Percentiles rank a stretch among this genome's conserved stretches.
These are phyloP conservation scores for Drosophila rhopaloa DNA, from an alignment of 1,140 invertebrate genomes.

Conservation along the genomic window DNA sequence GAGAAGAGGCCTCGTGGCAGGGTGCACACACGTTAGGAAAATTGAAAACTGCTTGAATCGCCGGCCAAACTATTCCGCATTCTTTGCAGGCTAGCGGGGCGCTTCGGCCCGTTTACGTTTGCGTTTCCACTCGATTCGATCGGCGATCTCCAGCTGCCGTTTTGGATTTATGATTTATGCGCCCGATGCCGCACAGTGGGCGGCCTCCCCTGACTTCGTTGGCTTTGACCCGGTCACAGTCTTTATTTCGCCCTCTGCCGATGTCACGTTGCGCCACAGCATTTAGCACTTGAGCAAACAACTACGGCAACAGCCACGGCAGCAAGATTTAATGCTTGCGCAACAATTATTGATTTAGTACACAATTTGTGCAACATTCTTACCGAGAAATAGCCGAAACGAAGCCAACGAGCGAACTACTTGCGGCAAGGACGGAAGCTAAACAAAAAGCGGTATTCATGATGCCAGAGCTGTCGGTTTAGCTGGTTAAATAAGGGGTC, in stretches of 20 bases:
- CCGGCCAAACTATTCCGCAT: conserved; percentile 72
- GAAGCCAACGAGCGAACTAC: conserved; percentile 32
- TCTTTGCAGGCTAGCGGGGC: conserved; percentile 53
- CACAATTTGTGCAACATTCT: conserved; percentile 60
- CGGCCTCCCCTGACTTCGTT: conserved; percentile 20
- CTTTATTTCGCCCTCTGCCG: conserved; percentile 13
- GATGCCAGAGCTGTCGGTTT: not conserved
- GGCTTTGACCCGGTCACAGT: conserved; percentile 69
- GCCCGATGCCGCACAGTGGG: conserved; percentile 59
- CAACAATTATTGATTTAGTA: conserved; percentile 77
- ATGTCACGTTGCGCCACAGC: conserved; percentile 55
- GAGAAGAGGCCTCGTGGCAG: conserved; percentile 25
- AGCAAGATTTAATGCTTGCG: conserved; percentile 59
- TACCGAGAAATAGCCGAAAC: conserved; percentile 56
- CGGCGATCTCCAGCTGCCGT: conserved; percentile 59
- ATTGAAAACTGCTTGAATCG: conserved; percentile 52
- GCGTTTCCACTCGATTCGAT: conserved; percentile 45
- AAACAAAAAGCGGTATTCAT: conserved; percentile 61
- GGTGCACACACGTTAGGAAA: conserved; percentile 39
- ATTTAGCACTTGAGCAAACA: conserved; percentile 59
- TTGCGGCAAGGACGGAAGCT: conserved; percentile 40
- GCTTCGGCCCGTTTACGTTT: conserved; percentile 39
- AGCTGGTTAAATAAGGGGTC: not conserved
- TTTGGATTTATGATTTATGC: conserved; percentile 77
- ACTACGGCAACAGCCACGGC: conserved; percentile 2